These are phyloP conservation scores for Torymus texanus DNA, from an alignment of 2,888 invertebrate species.

Conservation along the genomic window DNA sequence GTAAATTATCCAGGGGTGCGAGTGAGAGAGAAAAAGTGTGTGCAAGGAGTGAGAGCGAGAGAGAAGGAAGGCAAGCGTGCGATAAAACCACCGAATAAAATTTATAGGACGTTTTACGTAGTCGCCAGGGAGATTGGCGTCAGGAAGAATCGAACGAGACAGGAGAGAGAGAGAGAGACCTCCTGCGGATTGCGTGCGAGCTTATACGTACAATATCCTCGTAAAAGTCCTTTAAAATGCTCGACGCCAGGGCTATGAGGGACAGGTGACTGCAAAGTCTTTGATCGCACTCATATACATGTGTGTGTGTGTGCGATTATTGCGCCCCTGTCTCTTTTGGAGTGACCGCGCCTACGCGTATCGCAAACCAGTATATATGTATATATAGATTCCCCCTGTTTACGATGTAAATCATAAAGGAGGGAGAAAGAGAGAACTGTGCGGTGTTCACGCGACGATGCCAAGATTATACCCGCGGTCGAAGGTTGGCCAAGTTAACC, in stretches of 20 bases:
- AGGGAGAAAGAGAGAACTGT: conserved; percentile 58
- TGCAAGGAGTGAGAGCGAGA: conserved; percentile 1
- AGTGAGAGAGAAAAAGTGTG: conserved; percentile 6
- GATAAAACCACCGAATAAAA: conserved; percentile 72
- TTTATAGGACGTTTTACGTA: conserved; percentile 73
- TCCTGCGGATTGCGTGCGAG: conserved; percentile 67
- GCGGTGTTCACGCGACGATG: conserved; percentile 56
- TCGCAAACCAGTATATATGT: too few species aligned
- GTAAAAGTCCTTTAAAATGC: conserved; percentile 36
- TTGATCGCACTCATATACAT: conserved; percentile 33
- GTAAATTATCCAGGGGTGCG: conserved; percentile 68
- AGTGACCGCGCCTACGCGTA: conserved; percentile 49
- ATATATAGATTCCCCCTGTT: neutral
- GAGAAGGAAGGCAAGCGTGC: conserved; percentile 48
- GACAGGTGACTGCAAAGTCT: conserved; percentile 67
- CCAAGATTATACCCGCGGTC: conserved; percentile 22
- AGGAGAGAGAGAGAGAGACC: conserved; percentile 57
- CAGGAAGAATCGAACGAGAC: conserved; percentile 72
- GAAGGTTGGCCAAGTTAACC: conserved; percentile 43
- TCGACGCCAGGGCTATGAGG: conserved; percentile 56
- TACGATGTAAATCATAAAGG: conserved; percentile 46
- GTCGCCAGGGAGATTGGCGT: conserved; percentile 70
- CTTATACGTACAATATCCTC: conserved; percentile 30
- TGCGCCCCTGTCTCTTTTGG: neutral
- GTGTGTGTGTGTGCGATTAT: conserved; percentile 30